A percentile compares a stretch with the other conserved stretches of the same genome.
These are phyloP conservation scores for Sylvicapra grimmia DNA, from an alignment of 2,113 vertebrate genomes.

Conservation along the genomic window DNA sequence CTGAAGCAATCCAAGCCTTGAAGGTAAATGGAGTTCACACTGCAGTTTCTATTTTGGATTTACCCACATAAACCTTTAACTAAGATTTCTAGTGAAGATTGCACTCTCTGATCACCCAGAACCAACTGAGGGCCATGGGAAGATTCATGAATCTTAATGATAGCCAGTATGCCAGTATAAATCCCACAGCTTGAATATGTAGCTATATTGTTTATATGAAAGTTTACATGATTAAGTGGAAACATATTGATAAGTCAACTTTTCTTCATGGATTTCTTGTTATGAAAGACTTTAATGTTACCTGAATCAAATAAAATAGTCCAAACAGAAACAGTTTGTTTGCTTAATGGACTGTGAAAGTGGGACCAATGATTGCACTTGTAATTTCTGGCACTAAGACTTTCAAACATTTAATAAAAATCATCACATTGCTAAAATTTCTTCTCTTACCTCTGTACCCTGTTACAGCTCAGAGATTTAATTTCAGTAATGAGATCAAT, in stretches of 20 bases:
- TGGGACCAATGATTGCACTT: conserved; percentile 55
- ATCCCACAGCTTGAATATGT: conserved; percentile 10
- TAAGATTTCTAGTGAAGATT: conserved; percentile 11
- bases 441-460: conserved; percentile 19
- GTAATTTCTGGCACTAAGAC: conserved; percentile 57
- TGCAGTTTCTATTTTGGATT: conserved; percentile 10
- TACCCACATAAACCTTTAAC: background rate
- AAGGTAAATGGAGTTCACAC: conserved; percentile 20
- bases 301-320: conserved; percentile 63
- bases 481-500: conserved; percentile 62
- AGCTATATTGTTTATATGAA: conserved; percentile 8
- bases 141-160: conserved; percentile 10
- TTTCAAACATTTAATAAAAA: conserved; percentile 63
- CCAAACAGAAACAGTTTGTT: conserved; percentile 65
- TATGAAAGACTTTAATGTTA: conserved; percentile 63
- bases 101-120: background rate
- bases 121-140: background rate
- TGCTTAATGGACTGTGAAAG: conserved; percentile 70
- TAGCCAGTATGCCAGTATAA: conserved; percentile 1
- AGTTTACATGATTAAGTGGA: conserved; percentile 37
- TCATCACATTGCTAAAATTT: conserved; percentile 48
- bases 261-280: conserved; percentile 64
- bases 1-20: background rate
- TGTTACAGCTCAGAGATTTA: conserved; percentile 43
- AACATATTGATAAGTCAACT: conserved; percentile 57